Percentiles rank a stretch among this genome's conserved stretches.
Evolutionary conservation across 2,888 invertebrate genomes (phyloP).

Genomic region (Hypsopygia costalis): DNA sequence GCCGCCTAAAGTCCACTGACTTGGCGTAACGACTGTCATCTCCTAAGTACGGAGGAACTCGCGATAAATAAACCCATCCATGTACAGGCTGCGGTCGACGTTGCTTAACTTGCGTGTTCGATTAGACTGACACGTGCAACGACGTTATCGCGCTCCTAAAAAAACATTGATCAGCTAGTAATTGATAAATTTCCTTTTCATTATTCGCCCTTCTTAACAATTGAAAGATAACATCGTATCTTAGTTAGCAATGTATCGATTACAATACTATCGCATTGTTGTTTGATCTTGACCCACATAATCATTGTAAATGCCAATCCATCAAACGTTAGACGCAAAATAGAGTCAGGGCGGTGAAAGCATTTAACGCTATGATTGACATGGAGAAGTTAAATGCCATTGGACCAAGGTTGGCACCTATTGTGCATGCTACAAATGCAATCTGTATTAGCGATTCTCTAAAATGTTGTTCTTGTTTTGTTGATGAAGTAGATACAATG

Average conservation of each 20-base stretch:
- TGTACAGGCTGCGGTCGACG: too few relatives aligned
- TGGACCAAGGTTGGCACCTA: conserved; percentile 54
- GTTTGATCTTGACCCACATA: conserved; percentile 62
- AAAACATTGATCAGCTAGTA: too few relatives aligned
- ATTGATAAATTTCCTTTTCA: too few relatives aligned
- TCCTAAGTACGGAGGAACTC: too few relatives aligned
- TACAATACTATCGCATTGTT: conserved; percentile 11
- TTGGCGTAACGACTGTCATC: too few relatives aligned
- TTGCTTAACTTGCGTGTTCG: too few relatives aligned
- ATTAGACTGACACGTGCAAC: too few relatives aligned
- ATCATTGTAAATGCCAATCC: conserved; percentile 42
- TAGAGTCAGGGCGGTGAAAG: conserved; percentile 47
- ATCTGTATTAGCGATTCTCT: conserved; percentile 14
- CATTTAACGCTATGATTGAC: conserved; percentile 50
- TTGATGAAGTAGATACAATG: too few relatives aligned
- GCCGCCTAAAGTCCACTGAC: too few relatives aligned
- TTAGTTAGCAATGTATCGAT: conserved; percentile 14
- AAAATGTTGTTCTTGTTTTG: conserved; percentile 2
- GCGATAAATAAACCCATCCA: too few relatives aligned
- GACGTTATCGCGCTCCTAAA: too few relatives aligned
- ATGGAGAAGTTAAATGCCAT: conserved; percentile 54
- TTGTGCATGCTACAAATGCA: conserved; percentile 35
- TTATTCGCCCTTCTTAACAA: conserved; percentile 4
- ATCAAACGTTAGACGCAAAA: conserved; percentile 48
- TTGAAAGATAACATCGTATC: conserved; percentile 4